Conservation (phyloP, 1,140 invertebrate species). For the Leptestheria dahalacensis region DNA sequence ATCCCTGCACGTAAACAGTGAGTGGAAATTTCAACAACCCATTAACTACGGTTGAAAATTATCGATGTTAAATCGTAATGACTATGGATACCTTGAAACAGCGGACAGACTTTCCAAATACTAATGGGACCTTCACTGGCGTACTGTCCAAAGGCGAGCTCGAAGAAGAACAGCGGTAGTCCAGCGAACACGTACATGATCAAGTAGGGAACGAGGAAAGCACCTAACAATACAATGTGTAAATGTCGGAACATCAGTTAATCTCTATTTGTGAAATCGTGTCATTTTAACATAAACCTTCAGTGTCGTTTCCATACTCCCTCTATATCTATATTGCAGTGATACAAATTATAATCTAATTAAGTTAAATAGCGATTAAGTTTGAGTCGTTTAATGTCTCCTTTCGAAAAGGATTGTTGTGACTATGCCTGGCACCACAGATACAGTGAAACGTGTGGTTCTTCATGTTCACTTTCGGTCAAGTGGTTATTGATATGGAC, state of each 20-base stretch:
- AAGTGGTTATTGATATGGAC: too few relatives aligned
- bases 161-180: slow-evolving; percentile 77
- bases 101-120: slow-evolving; percentile 23
- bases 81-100: slow-evolving; percentile 20
- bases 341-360: too few relatives aligned
- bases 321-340: too few relatives aligned
- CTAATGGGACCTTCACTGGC: slow-evolving; percentile 37
- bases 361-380: too few relatives aligned
- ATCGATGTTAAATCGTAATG: not conserved
- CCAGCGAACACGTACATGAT: slow-evolving; percentile 72
- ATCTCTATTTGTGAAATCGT: too few relatives aligned
- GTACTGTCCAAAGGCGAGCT: slow-evolving; percentile 57
- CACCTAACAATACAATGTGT: slow-evolving; percentile 33
- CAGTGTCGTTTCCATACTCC: too few relatives aligned
- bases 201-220: slow-evolving; percentile 66
- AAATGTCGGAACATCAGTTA: too few relatives aligned
- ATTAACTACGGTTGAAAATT: not conserved
- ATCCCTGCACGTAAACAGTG: slow-evolving; percentile 42
- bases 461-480: too few relatives aligned
- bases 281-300: not conserved
- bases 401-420: too few relatives aligned
- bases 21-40: slow-evolving; percentile 10
- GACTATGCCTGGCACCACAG: too few relatives aligned
- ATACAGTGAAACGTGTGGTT: too few relatives aligned
- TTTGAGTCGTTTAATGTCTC: too few relatives aligned